These are phyloP conservation scores for Sipha flava DNA, from an alignment of 1,140 invertebrate species.

Conservation along the genomic window DNA sequence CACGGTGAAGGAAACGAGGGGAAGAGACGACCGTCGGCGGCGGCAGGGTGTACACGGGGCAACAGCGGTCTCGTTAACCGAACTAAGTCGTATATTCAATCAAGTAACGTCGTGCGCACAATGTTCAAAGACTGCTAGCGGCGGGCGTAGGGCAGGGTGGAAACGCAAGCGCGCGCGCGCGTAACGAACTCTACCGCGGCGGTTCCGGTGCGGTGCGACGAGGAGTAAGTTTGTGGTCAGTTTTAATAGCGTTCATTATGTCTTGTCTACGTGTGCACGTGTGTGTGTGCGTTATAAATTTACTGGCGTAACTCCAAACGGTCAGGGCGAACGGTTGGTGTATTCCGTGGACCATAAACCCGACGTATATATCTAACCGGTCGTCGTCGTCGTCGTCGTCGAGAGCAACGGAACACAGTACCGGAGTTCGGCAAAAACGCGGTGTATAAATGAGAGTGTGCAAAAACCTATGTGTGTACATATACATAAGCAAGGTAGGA, in stretches of 20 bases:
- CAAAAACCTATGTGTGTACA: too few relatives aligned
- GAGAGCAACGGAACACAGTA: not conserved
- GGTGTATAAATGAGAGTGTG: too few relatives aligned
- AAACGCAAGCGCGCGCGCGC: too few relatives aligned
- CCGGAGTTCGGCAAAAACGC: too few relatives aligned
- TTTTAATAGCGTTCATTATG: constrained; percentile 33
- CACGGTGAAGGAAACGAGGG: too few relatives aligned
- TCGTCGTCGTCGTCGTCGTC: not conserved
- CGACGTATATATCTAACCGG: not conserved
- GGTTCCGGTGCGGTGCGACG: not conserved
- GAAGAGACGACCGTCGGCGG: not conserved
- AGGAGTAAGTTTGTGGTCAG: constrained; percentile 24
- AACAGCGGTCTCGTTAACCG: constrained; percentile 22
- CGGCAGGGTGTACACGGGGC: not conserved
- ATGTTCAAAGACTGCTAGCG: constrained; percentile 20
- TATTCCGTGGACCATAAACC: constrained; percentile 16
- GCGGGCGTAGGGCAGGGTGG: not conserved
- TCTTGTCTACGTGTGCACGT: not conserved
- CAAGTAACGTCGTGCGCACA: constrained; percentile 26
- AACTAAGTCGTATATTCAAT: constrained; percentile 20
- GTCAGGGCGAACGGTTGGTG: not conserved
- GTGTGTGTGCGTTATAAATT: constrained; percentile 25
- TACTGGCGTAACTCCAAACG: constrained; percentile 21
- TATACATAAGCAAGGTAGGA: too few relatives aligned
- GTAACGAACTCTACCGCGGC: not conserved